Percentiles rank a stretch among this genome's conserved stretches.
These are phyloP conservation scores for Eudemis profundana DNA, from an alignment of 2,888 invertebrate genomes.

Conservation along the genomic window DNA sequence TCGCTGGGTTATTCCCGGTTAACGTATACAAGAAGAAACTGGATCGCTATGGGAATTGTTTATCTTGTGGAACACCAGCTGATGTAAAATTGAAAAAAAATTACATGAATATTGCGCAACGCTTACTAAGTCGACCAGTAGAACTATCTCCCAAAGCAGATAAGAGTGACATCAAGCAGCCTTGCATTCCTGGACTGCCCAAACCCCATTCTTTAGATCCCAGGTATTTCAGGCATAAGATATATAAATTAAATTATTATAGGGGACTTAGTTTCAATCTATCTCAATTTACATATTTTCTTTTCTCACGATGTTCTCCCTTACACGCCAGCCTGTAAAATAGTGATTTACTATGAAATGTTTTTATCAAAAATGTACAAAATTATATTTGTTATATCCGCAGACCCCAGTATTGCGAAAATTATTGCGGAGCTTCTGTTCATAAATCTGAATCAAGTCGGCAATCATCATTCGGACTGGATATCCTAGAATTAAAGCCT, in stretches of 20 bases:
- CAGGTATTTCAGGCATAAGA: no score
- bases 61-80: slow-evolving; percentile 36
- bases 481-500: not conserved
- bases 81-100: not conserved
- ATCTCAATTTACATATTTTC: no score
- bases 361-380: not conserved
- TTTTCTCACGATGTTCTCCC: no score
- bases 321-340: no score
- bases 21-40: slow-evolving; percentile 23
- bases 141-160: not conserved
- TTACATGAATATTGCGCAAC: not conserved
- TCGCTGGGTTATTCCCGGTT: slow-evolving; percentile 33
- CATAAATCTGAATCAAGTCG: not conserved
- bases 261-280: no score
- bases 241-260: no score
- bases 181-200: slow-evolving; percentile 32
- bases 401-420: slow-evolving; percentile 5
- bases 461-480: not conserved
- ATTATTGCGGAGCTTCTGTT: slow-evolving; percentile 8
- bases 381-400: not conserved
- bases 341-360: no score
- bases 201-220: slow-evolving; percentile 30
- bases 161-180: not conserved
- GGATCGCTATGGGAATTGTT: slow-evolving; percentile 28
- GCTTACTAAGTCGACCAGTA: not conserved